Conservation (phyloP, 2,797 vertebrate species). For the Allobates femoralis region DNA sequence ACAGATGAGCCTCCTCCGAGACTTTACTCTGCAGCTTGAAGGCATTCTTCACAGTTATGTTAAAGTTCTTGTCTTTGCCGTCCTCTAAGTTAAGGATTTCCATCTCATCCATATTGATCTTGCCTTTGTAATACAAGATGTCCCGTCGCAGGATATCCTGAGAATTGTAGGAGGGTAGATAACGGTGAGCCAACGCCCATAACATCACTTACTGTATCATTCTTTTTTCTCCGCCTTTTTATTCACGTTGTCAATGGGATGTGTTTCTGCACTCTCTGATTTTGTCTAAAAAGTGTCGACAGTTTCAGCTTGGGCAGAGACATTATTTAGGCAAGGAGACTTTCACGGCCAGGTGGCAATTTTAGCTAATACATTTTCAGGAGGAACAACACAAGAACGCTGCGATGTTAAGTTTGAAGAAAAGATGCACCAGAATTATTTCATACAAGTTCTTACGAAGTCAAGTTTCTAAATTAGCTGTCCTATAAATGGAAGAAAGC, state of each 20-base stretch:
- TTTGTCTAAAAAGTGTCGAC: too few species aligned
- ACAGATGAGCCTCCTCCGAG: slow-evolving; percentile 84
- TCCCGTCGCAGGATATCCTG: slow-evolving; percentile 94
- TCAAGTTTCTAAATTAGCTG: too few species aligned
- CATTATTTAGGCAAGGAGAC: too few species aligned
- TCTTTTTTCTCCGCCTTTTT: not conserved
- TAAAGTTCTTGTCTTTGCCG: slow-evolving; percentile 92
- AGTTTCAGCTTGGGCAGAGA: not conserved
- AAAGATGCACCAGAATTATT: not conserved
- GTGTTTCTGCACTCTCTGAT: too few species aligned
- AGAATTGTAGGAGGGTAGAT: not conserved
- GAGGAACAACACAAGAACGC: not conserved
- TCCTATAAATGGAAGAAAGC: not conserved
- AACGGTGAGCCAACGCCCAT: not conserved
- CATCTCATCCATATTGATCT: slow-evolving; percentile 90
- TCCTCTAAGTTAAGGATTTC: slow-evolving; percentile 89
- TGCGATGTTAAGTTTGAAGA: not conserved
- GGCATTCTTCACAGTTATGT: slow-evolving; percentile 88
- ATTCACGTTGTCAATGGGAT: not conserved
- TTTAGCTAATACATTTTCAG: not conserved
- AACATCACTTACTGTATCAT: not conserved
- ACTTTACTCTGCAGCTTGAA: slow-evolving; percentile 81
- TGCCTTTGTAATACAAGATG: slow-evolving; percentile 94
- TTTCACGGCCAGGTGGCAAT: not conserved
- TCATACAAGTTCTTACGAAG: not conserved